A percentile compares a stretch with the other conserved stretches of the same genome.
phyloP scores from a whole-genome alignment of 92 coral and sea anemone species.

The Epizoanthus ramosus region DNA sequence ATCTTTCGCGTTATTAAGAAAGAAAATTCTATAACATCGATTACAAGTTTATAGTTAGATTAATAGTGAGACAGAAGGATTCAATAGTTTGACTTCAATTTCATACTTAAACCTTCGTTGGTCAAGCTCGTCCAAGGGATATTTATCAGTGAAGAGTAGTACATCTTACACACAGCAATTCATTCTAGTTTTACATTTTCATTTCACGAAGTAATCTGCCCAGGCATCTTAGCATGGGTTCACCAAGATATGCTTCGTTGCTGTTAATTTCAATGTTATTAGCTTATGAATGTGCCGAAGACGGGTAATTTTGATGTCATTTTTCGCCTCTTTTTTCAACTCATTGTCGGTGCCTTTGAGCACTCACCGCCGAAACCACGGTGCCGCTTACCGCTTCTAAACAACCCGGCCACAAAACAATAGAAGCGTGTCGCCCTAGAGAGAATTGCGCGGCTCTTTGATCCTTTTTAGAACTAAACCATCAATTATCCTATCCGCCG shows the following conservation, averaged over 20 bases:
- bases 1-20: too few species aligned
- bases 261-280: conserved; percentile 13
- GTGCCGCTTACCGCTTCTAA: conserved; percentile 38
- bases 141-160: background rate
- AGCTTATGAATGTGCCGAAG: conserved; percentile 36
- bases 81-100: background rate
- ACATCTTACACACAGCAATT: conserved; percentile 6
- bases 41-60: too few species aligned
- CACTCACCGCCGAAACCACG: conserved; percentile 35
- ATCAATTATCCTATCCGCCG: conserved; percentile 39
- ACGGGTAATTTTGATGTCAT: conserved; percentile 25
- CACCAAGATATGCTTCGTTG: conserved; percentile 22
- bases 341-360: conserved; percentile 39
- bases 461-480: conserved; percentile 33
- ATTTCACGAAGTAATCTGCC: conserved; percentile 6
- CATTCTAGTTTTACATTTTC: background rate
- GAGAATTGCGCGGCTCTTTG: conserved; percentile 37
- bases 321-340: conserved; percentile 32
- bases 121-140: background rate
- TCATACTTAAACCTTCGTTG: conserved; percentile 4
- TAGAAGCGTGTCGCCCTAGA: conserved; percentile 40
- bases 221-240: background rate
- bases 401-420: conserved; percentile 33
- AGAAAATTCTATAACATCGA: too few species aligned
- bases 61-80: background rate